phyloP scores from a whole-genome alignment of 2,888 invertebrate species.

The Drosophila flavopinicola region DNA sequence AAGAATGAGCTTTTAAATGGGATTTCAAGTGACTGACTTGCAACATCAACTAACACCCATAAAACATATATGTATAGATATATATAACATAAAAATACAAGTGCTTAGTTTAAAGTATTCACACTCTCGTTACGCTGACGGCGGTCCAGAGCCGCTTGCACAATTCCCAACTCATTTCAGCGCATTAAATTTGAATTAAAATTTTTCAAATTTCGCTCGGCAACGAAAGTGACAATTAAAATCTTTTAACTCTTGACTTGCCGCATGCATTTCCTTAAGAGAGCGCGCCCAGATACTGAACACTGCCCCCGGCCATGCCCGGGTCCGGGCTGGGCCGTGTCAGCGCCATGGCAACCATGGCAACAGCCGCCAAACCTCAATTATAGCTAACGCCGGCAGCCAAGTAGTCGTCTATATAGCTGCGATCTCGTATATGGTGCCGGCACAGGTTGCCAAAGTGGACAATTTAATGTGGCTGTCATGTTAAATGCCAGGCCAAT shows the following conservation, averaged over 20 bases:
- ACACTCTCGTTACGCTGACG: conserved; percentile 25
- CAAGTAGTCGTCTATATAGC: conserved; percentile 27
- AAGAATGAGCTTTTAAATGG: conserved; percentile 21
- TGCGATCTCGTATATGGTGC: conserved; percentile 56
- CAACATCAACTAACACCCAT: conserved; percentile 24
- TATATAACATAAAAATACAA: too few species aligned
- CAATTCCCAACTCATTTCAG: conserved; percentile 65
- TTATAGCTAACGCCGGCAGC: conserved; percentile 62
- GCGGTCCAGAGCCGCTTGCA: conserved; percentile 50
- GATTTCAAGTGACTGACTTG: conserved; percentile 33
- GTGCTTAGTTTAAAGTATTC: conserved; percentile 11
- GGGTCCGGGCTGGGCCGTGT: conserved; percentile 37
- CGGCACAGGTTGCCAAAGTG: conserved; percentile 78
- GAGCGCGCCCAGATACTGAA: conserved; percentile 43
- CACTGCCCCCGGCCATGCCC: conserved; percentile 40
- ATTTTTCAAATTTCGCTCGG: conserved; percentile 67
- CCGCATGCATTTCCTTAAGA: conserved; percentile 69
- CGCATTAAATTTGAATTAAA: conserved; percentile 76
- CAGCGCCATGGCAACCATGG: conserved; percentile 27
- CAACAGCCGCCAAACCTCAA: conserved; percentile 54
- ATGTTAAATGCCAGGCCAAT: conserved; percentile 78
- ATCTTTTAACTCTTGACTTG: conserved; percentile 40
- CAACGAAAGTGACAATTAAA: conserved; percentile 76
- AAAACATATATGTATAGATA: too few species aligned
- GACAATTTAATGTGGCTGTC: conserved; percentile 79